A percentile compares a stretch with the other conserved stretches of the same genome.
Conservation (phyloP, 2,113 vertebrate genomes). For the Potamarius usumacintae region DNA sequence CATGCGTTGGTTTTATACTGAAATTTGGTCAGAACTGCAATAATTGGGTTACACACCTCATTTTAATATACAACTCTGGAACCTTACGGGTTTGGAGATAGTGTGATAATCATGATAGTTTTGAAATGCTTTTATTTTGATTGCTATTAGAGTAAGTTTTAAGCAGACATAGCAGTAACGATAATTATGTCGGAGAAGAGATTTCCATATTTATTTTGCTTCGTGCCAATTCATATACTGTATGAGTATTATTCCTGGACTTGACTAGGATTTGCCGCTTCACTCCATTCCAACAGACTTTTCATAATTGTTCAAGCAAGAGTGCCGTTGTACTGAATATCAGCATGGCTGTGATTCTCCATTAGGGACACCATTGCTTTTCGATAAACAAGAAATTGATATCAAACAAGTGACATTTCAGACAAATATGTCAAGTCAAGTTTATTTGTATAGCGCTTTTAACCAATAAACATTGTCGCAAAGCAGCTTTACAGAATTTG, state of each 20-base stretch:
- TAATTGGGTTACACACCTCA: not conserved
- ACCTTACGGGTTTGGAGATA: not conserved
- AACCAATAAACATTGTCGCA: too few relatives aligned
- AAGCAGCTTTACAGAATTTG: too few relatives aligned
- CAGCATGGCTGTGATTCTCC: not conserved
- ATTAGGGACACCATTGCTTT: too few relatives aligned
- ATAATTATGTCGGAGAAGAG: not conserved
- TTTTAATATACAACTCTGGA: not conserved
- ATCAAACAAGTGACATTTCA: not conserved
- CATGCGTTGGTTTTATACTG: not conserved
- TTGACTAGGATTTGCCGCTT: not conserved
- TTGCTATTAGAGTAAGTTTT: not conserved
- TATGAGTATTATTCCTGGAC: not conserved
- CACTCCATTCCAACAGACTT: not conserved
- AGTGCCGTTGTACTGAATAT: not conserved
- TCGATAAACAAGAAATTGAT: not conserved
- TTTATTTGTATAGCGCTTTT: too few relatives aligned
- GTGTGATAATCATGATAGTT: not conserved
- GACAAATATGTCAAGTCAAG: not conserved
- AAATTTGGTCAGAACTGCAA: not conserved
- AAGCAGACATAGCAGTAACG: not conserved
- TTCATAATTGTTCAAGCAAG: not conserved
- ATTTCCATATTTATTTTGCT: not conserved
- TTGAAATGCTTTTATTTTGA: not conserved
- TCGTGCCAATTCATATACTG: not conserved